A percentile compares a stretch with the other conserved stretches of the same genome.
Conservation (phyloP, 2,888 invertebrate species). For the Bembecia ichneumoniformis region DNA sequence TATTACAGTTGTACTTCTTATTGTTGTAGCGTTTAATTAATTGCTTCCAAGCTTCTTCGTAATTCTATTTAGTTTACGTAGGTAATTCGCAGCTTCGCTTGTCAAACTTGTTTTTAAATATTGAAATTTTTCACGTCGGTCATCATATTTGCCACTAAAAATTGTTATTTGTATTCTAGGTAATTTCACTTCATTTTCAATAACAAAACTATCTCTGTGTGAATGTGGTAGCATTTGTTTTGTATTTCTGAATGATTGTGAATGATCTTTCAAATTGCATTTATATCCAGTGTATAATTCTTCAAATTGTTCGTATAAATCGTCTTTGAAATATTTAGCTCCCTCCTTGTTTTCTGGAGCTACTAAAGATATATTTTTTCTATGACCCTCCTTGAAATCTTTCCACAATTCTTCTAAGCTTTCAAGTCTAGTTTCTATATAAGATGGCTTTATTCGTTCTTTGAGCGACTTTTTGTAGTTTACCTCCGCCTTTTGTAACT, state of each 20-base stretch:
- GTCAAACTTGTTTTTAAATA: background rate
- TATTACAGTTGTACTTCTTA: background rate
- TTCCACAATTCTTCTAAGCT: background rate
- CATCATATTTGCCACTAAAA: background rate
- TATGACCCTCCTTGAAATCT: background rate
- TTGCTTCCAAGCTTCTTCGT: background rate
- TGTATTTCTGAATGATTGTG: background rate
- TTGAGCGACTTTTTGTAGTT: background rate
- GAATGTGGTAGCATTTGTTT: background rate
- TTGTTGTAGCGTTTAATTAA: background rate
- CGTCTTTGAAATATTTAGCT: background rate
- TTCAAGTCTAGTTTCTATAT: background rate
- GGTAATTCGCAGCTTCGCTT: background rate
- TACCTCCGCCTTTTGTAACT: background rate
- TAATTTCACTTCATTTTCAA: background rate
- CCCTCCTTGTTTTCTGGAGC: background rate
- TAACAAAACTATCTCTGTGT: no score
- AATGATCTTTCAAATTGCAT: background rate
- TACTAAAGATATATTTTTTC: background rate
- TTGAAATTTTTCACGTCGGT: background rate
- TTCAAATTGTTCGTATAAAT: background rate
- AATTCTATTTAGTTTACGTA: background rate
- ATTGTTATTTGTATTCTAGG: background rate
- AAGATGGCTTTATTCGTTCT: background rate
- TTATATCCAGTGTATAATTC: background rate